Conservation (phyloP, 2,888 invertebrate species). For the Conops quadrifasciatus region DNA sequence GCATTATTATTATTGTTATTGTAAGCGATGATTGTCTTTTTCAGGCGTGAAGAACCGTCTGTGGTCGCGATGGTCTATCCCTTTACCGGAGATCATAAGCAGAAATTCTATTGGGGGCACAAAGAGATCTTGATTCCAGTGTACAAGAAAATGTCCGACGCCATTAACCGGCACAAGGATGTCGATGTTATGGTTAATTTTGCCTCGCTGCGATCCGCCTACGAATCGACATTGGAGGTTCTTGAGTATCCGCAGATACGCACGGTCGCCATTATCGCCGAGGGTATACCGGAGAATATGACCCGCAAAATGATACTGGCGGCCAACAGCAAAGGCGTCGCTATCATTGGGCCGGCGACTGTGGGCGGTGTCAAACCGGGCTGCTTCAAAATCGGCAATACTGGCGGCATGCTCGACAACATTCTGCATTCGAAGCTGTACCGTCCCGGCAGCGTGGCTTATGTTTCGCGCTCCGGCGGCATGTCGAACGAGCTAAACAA, state of each 20-base stretch:
- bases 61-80: constrained; percentile 98
- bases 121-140: constrained; percentile 94
- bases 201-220: constrained; percentile 96
- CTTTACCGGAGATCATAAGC: constrained; percentile 97
- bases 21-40: constrained; percentile 1
- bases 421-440: constrained; percentile 97
- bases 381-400: constrained; percentile 99
- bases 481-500: constrained; percentile 99
- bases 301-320: constrained; percentile 90
- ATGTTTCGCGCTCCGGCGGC: constrained; percentile 97
- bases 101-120: constrained; percentile 99
- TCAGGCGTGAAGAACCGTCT: constrained; percentile 87
- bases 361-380: constrained; percentile 99
- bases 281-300: constrained; percentile 99
- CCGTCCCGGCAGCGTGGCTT: constrained; percentile 96
- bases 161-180: constrained; percentile 93
- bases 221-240: constrained; percentile 95
- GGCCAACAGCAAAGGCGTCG: constrained; percentile 84
- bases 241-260: constrained; percentile 93
- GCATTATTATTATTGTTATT: not conserved
- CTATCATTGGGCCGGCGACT: constrained; percentile 92
- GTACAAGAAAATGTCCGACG: constrained; percentile 97
- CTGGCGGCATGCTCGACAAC: constrained; percentile 99
- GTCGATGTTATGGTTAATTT: constrained; percentile 97
- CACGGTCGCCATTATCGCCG: constrained; percentile 97